Evolutionary conservation across 2,888 invertebrate genomes (phyloP), one percentile per base, ranked within the genome.

Genomic region (Phortica magna): DNA sequence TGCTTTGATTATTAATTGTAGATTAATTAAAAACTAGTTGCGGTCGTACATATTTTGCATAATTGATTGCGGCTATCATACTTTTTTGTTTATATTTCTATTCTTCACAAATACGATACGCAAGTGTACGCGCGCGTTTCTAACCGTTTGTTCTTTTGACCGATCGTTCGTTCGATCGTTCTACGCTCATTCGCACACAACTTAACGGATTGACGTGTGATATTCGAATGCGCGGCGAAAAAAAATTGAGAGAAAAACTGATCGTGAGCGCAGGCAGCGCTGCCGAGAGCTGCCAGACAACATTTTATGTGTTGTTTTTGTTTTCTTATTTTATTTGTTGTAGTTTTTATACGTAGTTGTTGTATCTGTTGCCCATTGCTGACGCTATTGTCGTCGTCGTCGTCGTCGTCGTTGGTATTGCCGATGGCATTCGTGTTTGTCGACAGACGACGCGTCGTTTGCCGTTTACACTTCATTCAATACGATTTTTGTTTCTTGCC

Each of bases 161-260:
- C 65, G 48, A 22, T 64, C 73, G 65, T 5, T 31, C 64, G 39
- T n/a, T 73, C 7, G 6, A n/a, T 42, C 22, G 14, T 70, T 48
- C 31, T 7, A 59, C 80, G 75, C 39, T 39, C 65, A 55, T 31
- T 14, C 67, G 74, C 17, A 7, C 17, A 75, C 85, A 83, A 85
- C 85, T 83, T 79, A 82, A 85, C 85, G 82, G 85, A 83, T 80
- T 84, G 79, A 84, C 81, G 82, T 82, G 84, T 81, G 84, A 87
- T 87, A 84, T 82, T 82, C 81, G 81, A 86, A 81, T 87, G 83
- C 41, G 19, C 48, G 70, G 3, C 70, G 1, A 19, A 22, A 9
- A 61, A 19, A 61, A 19, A 61, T 22, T 17, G 17, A 59, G 59
- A 59, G 17, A n/a, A 17, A 59, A 9, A 22, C 19, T 1, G 59